Conservation (phyloP, 1,140 invertebrate genomes). For the Drosophila varians region DNA sequence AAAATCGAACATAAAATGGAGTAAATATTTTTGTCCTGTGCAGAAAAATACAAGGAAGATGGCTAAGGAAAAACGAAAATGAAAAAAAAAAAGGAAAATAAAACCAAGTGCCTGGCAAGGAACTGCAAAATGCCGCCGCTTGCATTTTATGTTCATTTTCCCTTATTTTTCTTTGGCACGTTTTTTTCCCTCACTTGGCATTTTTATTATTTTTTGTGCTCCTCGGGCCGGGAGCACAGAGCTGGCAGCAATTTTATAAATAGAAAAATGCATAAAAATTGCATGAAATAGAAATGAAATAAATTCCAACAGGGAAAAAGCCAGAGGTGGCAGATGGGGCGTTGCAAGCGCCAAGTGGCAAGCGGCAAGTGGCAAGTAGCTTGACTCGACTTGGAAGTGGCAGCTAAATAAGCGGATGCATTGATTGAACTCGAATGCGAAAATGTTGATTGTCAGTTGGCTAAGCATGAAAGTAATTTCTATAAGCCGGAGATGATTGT, state of each 20-base stretch:
- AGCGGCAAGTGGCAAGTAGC: constrained; percentile 32
- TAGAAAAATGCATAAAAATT: constrained; percentile 57
- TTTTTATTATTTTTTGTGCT: constrained; percentile 63
- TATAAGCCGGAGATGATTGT: constrained; percentile 40
- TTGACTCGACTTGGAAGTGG: constrained; percentile 35
- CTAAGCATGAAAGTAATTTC: constrained; percentile 43
- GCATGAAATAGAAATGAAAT: constrained; percentile 73
- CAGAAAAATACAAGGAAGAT: neutral
- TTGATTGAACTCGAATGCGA: constrained; percentile 61
- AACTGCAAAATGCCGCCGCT: constrained; percentile 67
- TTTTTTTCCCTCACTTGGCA: constrained; percentile 29
- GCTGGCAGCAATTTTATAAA: constrained; percentile 62
- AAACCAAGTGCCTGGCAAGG: constrained; percentile 11
- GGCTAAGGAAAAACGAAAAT: neutral
- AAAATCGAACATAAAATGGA: neutral
- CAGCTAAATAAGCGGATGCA: constrained; percentile 61
- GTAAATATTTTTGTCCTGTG: constrained; percentile 4
- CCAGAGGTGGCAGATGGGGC: constrained; percentile 1
- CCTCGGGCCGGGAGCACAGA: neutral
- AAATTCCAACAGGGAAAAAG: constrained; percentile 48
- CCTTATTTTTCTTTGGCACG: constrained; percentile 30
- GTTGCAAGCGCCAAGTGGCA: too few relatives aligned
- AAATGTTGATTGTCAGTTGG: constrained; percentile 56
- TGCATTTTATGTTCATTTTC: constrained; percentile 67
- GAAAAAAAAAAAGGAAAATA: constrained; percentile 4